phyloP scores from a whole-genome alignment of 2,113 vertebrate species.

The Tor tambroides region DNA sequence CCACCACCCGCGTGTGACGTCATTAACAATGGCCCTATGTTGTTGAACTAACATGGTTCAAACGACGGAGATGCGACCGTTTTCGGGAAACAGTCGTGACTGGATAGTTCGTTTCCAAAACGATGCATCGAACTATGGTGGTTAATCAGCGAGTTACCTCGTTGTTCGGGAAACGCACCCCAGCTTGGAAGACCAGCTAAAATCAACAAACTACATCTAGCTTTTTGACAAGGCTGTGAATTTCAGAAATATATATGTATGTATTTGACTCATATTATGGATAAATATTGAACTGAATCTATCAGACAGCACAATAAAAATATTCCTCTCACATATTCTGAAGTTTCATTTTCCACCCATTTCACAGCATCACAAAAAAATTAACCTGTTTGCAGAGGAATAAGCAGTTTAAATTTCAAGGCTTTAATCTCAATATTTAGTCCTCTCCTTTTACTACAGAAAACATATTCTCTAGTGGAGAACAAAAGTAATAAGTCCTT shows the following conservation, averaged over 20 bases:
- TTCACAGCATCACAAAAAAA: constrained; percentile 14
- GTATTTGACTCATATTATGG: neutral
- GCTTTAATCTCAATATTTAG: constrained; percentile 62
- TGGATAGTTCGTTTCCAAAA: no score
- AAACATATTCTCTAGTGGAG: constrained; percentile 59
- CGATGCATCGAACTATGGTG: no score
- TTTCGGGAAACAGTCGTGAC: no score
- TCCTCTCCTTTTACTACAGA: constrained; percentile 55
- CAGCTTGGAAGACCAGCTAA: neutral
- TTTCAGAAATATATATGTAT: neutral
- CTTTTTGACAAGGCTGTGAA: neutral
- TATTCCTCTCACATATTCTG: neutral
- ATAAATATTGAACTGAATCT: neutral
- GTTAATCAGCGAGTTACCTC: no score
- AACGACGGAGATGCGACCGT: no score
- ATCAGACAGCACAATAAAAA: neutral
- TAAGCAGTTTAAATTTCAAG: constrained; percentile 57
- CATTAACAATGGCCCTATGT: no score
- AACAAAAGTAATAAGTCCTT: constrained; percentile 68
- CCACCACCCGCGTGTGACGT: no score
- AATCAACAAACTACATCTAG: neutral
- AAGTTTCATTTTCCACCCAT: neutral
- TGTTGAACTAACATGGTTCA: no score
- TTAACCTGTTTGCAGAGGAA: constrained; percentile 44
- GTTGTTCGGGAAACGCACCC: no score